phyloP scores from a whole-genome alignment of 2,797 vertebrate genomes.

The Phylloscopus collybita region DNA sequence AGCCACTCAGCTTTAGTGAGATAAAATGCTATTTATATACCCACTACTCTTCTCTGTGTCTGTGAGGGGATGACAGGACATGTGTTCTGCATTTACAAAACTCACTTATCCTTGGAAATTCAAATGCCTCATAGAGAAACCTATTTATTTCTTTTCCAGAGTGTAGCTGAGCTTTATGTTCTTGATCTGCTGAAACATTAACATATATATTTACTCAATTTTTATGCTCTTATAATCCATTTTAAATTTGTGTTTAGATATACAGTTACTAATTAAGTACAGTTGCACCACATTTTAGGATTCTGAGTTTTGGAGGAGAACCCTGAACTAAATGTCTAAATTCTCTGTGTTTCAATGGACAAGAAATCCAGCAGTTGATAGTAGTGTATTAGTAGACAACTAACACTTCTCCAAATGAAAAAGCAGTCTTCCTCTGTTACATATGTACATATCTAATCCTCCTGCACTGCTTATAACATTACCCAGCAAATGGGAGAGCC shows the following conservation, averaged over 20 bases:
- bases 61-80: not conserved
- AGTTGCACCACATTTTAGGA: not conserved
- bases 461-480: not conserved
- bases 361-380: not conserved
- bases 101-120: not conserved
- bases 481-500: not conserved
- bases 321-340: not conserved
- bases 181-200: not conserved
- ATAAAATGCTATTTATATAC: not conserved
- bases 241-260: not conserved
- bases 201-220: not conserved
- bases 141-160: not conserved
- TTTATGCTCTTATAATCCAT: not conserved
- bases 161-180: not conserved
- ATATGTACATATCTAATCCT: not conserved
- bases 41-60: not conserved
- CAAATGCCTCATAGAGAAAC: not conserved
- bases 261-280: not conserved
- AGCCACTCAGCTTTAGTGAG: not conserved
- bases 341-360: not conserved
- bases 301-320: not conserved
- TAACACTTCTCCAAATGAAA: not conserved
- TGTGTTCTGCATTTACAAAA: not conserved
- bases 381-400: not conserved
- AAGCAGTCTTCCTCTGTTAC: not conserved